Evolutionary conservation across 2,113 vertebrate species (phyloP), one percentile per base, ranked within the genome.

Genomic region (Caloenas nicobarica): DNA sequence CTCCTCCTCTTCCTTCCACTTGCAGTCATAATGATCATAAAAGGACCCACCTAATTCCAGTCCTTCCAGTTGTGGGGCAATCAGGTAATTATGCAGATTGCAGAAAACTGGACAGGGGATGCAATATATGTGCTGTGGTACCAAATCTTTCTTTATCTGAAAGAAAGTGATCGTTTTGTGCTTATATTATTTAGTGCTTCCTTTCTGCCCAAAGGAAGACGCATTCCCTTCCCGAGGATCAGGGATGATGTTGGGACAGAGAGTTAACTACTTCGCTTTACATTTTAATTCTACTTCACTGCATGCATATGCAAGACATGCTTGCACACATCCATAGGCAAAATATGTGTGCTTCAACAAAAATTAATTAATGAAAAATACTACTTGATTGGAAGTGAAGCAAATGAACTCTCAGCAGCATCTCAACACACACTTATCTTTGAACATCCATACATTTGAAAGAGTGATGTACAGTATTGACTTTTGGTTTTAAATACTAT

Each of bases 41-140:
- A 89, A 86, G 69, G 73, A 92, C 34, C n/a, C 89, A 92, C 83
- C 81, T 95, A 81, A 76, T 95, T 95, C 96, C 93, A 89, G 94
- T 93, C 74, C 83, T 91, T 88, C 96, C 93, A 85, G 94, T 82
- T 87, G 50, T 79, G 81, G 81, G 60, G 61, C 81, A 92, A 87
- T 91, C 77, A 87, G 57, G 38, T 91, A 79, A 91, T 84, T 79
- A 82, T n/a, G 28, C 57, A 78, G 64, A 60, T 90, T 84, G 86
- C 61, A 89, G 72, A 84, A 95, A 91, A 70, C 56, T 74, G 34
- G 66, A 62, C 73, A 9, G 79, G 85, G 78, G 53, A 29, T 89
- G 58, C 44, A 71, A 53, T 72, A 7, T 40, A 8, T 53, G 18
- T 48, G 26, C 53, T 76, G 7, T 18, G 33, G 28, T 53, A 76